Base-by-base conservation (phyloP, 1,140 invertebrate species). In the Drosophila persimilis region DNA sequence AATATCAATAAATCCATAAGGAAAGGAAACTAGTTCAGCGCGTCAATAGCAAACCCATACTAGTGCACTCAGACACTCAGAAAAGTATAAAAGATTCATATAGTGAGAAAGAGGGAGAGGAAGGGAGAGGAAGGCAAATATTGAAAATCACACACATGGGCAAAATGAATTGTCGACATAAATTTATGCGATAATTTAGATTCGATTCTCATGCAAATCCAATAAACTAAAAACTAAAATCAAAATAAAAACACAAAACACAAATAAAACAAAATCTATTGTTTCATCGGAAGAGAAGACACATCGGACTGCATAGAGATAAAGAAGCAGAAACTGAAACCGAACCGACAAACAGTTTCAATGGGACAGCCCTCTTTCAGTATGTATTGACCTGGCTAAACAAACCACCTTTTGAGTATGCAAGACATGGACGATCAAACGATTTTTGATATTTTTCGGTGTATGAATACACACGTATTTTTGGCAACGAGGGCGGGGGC, bases 171-270 rank as follows among this genome's bases (percentile, higher is more conserved):
- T 86, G 81, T 66, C 69, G 67, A 66, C 74, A 88, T 86, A 73
- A 86, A 86, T 86, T 88, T 83, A 86, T 73, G 83, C 83, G 65
- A 83, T 80, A 61, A 86, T 88, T 86, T 88, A 88, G 83, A 86
- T 76, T 76, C 84, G 78, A 86, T 86, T 86, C 83, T 86, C 74
- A 86, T 86, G 83, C 83, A 86, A 86, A 86, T 88, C 73, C 52
- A 78, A 74, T 72, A 69, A 81, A 47, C 58, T 41, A 53, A 77
- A 67, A 71, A 66, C 24, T 5, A 26, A 26, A 26, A 0, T 26
- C 35, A 45, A 57, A 65, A 73, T 52, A 64, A 26, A 80, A 67
- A 71, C 66, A 26, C 35, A 45, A 57, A 65, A 73, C 50, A 64
- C 48, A 59, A 75, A 55, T 48, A 65, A 67, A 86, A 61, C 57